Base-by-base conservation (phyloP, 2,113 vertebrate genomes). In the Seriola quinqueradiata region DNA sequence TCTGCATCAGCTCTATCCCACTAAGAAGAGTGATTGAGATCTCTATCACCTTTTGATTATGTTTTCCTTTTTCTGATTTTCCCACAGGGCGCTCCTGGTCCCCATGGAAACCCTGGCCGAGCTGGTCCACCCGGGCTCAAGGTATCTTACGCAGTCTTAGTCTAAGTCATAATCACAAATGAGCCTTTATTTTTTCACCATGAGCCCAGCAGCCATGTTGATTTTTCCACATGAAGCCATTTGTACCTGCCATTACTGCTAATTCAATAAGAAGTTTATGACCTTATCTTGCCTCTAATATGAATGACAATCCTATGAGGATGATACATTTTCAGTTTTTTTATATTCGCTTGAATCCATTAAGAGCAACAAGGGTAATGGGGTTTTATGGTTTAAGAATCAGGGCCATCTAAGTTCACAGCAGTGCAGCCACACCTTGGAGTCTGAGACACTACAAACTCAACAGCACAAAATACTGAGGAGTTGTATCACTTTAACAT, bases 101-200 rank as follows among this genome's bases (percentile, higher is more conserved):
- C 94, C 58, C 90, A 94, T 79, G 94, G 94, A 75, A 94, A 94
- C 75, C 93, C 93, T 44, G 94, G 94, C 66, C 89, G 77, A 85
- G 9, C 92, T 34, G 94, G 94, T 84, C 90, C 87, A 72, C 40
- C 90, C 4, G 94, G 93, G 32, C 77, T 92, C 40, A 94, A 94
- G 93, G 94, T 94, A 94, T 69, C 74, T 32, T 14, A 46, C 79
- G 34, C 36, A 61, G 50, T 74, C 34, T 36, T 42, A 25, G 14
- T 59, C 57, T 46, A 40, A 52, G 25, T 70, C 19, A 25, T 14
- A 2, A 46, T 76, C 75, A 75, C 60, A 77, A 52, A 6, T 76
- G 28, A 59, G 59, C n/a, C 21, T 80, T 64, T 69, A 44, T 21
- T 50, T 38, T 48, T 60, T 38, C 17, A 17, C 40, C 60, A 80